Base-by-base conservation (phyloP, 2,113 vertebrate species). In the Chaenocephalus aceratus region DNA sequence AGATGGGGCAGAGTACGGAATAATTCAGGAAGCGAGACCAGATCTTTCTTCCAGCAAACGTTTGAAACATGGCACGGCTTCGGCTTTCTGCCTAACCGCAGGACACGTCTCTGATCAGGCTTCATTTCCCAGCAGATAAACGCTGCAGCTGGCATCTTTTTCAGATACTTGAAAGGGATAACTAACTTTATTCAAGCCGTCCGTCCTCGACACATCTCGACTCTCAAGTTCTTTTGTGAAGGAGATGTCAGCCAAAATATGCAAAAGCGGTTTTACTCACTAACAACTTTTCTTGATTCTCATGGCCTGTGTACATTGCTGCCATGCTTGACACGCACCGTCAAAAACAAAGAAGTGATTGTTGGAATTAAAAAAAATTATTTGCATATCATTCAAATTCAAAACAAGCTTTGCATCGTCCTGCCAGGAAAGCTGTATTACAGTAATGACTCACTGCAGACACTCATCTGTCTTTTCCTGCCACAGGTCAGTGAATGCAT, bases 371-470 rank as follows among this genome's bases (percentile, higher is more conserved):
- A 21, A 41, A 49, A 57, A 46, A 11, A 30, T 23, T 4, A 56
- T n/a, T 10, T 23, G 12, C 16, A 34, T 64, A 10, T 1, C 53
- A 78, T 82, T 60, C 72, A 87, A 75, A 84, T 82, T 68, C 9
- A 16, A 41, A 48, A 13, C 10, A 23, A 2, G 13, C 65, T 89
- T 90, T 21, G 21, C 21, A 21, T 1, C 21, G 21, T 21, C 21
- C 15, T 41, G n/a, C 44, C 51, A 41, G 36, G 12, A 51, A 72
- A 16, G n/a, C 26, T 45, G n/a, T 30, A n/a, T 9, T 21, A 11
- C 30, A 58, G 72, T 2, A 84, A 84, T 84, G 14, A 73, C 86
- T 78, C 60, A 72, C 79, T 45, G 8, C 1, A 5, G 18, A 12
- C 1, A 3, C 36, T 63, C 46, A 70, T 54, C 14, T 52, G 36